Evolutionary conservation across 2,113 vertebrate species (phyloP).

Genomic region (Heterotis niloticus): DNA sequence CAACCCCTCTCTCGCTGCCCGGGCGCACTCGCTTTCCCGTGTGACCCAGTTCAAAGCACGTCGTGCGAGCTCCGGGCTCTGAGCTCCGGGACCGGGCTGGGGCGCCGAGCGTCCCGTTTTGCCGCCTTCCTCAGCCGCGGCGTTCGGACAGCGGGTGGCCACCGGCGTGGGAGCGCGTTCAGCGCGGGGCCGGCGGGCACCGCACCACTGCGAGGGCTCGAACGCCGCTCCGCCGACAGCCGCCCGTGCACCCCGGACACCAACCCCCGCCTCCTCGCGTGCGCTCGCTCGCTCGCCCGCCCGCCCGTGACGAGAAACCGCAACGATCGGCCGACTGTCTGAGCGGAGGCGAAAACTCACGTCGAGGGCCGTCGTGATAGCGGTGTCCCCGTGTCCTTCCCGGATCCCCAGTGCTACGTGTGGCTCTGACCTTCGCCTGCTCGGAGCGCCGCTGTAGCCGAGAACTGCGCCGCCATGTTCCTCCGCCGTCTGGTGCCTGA

Average conservation of each 20-base stretch:
- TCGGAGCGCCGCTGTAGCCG: slow-evolving; percentile 68
- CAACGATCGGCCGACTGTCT: no score
- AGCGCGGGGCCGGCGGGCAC: no score
- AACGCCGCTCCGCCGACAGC: slow-evolving; percentile 57
- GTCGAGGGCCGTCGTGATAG: neutral
- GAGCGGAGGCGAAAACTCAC: no score
- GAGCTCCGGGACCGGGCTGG: neutral
- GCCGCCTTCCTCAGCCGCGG: neutral
- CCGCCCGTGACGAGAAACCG: slow-evolving; percentile 8
- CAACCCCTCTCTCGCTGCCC: slow-evolving; percentile 22
- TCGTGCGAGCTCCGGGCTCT: slow-evolving; percentile 1
- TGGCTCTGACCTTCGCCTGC: slow-evolving; percentile 70
- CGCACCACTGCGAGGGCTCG: slow-evolving; percentile 6
- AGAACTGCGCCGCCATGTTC: slow-evolving; percentile 73
- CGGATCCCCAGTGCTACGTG: slow-evolving; percentile 56
- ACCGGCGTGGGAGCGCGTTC: neutral
- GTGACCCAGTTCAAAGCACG: slow-evolving; percentile 28
- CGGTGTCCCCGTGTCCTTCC: slow-evolving; percentile 31
- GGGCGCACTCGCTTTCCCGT: slow-evolving; percentile 23
- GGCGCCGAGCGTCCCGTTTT: neutral
- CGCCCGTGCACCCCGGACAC: slow-evolving; percentile 35
- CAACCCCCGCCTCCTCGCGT: neutral
- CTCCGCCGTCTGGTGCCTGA: slow-evolving; percentile 58
- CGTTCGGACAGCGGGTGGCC: neutral
- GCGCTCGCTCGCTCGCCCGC: neutral